phyloP scores from a whole-genome alignment of 2,113 vertebrate genomes.

The Sinocyclocheilus rhinocerous region DNA sequence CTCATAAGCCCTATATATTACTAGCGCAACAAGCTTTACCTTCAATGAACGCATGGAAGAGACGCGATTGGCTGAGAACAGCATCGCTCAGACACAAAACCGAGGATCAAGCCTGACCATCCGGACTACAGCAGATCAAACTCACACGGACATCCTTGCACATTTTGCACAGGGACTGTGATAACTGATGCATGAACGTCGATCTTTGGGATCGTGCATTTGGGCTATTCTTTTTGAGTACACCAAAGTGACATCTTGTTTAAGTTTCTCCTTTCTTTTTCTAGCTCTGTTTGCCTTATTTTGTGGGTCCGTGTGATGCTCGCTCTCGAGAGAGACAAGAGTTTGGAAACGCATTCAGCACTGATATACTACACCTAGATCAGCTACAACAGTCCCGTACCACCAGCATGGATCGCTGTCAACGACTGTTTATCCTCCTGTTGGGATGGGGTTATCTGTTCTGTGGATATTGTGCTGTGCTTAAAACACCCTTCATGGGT shows the following conservation, averaged over 20 bases:
- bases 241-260: not conserved
- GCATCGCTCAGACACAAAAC: conserved; percentile 64
- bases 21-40: conserved; percentile 72
- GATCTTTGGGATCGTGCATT: not conserved
- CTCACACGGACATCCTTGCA: not conserved
- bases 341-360: conserved; percentile 51
- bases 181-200: not conserved
- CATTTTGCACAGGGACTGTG: not conserved
- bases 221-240: conserved; percentile 4
- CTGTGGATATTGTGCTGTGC: conserved; percentile 73
- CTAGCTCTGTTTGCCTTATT: not conserved
- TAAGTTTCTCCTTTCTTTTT: not conserved
- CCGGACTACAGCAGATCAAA: not conserved
- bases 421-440: conserved; percentile 73
- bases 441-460: conserved; percentile 78
- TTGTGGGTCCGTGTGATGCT: conserved; percentile 63
- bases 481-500: conserved; percentile 60
- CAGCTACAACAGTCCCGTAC: not conserved
- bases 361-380: conserved; percentile 36
- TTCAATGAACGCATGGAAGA: conserved; percentile 73
- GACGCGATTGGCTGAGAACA: conserved; percentile 68
- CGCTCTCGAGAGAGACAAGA: conserved; percentile 56
- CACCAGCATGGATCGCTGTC: conserved; percentile 74
- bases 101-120: conserved; percentile 20
- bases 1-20: conserved; percentile 76